These are phyloP conservation scores for Dichetophora obliterata DNA, from an alignment of 2,888 invertebrate species.

Conservation along the genomic window DNA sequence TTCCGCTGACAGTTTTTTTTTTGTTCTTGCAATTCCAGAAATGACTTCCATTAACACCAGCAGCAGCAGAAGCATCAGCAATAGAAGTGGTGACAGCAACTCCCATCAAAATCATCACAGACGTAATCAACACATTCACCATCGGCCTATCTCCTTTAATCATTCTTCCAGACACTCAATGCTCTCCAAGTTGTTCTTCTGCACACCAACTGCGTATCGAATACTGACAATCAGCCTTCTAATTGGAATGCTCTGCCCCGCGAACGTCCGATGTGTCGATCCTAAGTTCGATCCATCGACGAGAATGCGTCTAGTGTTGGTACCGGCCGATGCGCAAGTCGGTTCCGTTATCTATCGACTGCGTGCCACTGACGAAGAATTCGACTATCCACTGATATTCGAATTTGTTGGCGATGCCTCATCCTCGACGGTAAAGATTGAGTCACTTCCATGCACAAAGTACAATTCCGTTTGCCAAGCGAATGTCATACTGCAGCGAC, in stretches of 20 bases:
- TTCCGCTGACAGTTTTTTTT: slow-evolving; percentile 22
- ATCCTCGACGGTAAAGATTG: slow-evolving; percentile 82
- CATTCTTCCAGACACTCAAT: background rate
- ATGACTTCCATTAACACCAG: slow-evolving; percentile 62
- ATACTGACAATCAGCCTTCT: slow-evolving; percentile 67
- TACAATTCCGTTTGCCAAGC: slow-evolving; percentile 92
- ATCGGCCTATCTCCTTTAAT: background rate
- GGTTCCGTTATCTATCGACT: slow-evolving; percentile 89
- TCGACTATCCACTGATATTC: slow-evolving; percentile 88
- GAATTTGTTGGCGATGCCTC: slow-evolving; percentile 83
- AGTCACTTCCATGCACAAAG: slow-evolving; percentile 85
- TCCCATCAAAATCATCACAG: slow-evolving; percentile 43
- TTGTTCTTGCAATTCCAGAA: slow-evolving; percentile 55
- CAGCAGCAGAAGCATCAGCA: slow-evolving; percentile 40
- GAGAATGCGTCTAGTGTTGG: slow-evolving; percentile 83
- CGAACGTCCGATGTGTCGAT: slow-evolving; percentile 72
- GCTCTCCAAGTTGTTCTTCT: background rate
- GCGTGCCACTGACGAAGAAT: slow-evolving; percentile 88
- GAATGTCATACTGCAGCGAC: slow-evolving; percentile 83
- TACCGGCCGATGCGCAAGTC: slow-evolving; percentile 86
- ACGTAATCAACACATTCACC: background rate
- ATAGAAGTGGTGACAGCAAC: slow-evolving; percentile 48
- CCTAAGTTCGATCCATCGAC: slow-evolving; percentile 89
- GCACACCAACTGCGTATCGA: slow-evolving; percentile 53
- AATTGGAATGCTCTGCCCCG: slow-evolving; percentile 64